phyloP scores from a whole-genome alignment of 1,140 invertebrate genomes.

The Cydia fagiglandana region DNA sequence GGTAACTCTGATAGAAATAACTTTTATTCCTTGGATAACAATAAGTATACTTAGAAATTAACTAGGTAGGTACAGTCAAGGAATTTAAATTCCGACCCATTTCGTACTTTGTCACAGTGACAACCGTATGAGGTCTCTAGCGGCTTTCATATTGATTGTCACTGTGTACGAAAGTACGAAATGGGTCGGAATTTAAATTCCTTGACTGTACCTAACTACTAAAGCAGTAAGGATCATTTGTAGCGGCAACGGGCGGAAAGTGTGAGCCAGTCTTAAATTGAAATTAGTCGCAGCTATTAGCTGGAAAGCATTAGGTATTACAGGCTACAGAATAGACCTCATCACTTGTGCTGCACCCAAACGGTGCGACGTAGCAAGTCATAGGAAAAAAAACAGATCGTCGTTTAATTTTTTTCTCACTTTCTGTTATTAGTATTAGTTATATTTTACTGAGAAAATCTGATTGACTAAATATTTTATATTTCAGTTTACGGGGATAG shows the following conservation, averaged over 20 bases:
- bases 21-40: too few species aligned
- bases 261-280: constrained; percentile 31
- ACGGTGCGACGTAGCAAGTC: background rate
- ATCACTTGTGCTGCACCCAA: constrained; percentile 32
- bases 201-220: background rate
- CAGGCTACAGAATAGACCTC: constrained; percentile 32
- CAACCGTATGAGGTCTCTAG: too few species aligned
- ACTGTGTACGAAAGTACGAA: too few species aligned
- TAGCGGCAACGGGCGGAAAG: background rate
- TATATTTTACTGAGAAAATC: too few species aligned
- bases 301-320: constrained; percentile 32
- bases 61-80: background rate
- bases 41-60: background rate
- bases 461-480: too few species aligned
- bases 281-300: constrained; percentile 34
- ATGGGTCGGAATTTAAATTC: too few species aligned
- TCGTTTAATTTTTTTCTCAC: background rate
- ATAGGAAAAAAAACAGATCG: background rate
- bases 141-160: too few species aligned
- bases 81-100: too few species aligned
- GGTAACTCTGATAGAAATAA: too few species aligned
- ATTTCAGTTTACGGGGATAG: too few species aligned
- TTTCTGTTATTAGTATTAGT: too few species aligned
- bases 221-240: constrained; percentile 11
- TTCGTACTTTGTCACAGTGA: too few species aligned